Evolutionary conservation across 2,888 invertebrate genomes (phyloP).

Genomic region (Eupithecia tripunctaria): DNA sequence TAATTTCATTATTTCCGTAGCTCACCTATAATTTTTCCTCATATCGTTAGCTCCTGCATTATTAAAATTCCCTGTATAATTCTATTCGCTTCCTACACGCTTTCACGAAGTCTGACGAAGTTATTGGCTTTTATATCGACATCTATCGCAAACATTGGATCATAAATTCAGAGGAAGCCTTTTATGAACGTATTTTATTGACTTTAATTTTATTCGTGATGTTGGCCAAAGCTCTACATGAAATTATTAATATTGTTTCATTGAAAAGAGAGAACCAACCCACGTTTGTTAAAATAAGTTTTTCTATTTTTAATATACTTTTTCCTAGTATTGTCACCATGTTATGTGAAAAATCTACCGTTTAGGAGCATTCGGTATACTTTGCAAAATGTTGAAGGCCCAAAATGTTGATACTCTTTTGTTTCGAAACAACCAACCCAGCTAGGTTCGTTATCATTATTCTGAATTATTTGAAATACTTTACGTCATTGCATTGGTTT

Average conservation of each 20-base stretch:
- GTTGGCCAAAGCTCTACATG: background rate
- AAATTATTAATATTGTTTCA: background rate
- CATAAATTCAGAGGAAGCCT: constrained; percentile 21
- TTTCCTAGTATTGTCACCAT: no score
- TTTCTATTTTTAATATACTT: no score
- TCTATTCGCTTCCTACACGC: constrained; percentile 32
- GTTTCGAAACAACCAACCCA: no score
- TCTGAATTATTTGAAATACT: background rate
- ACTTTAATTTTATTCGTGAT: background rate
- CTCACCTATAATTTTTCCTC: constrained; percentile 18
- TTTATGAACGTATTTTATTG: constrained; percentile 11
- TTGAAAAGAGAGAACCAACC: background rate
- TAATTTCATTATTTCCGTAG: background rate
- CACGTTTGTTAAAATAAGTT: no score
- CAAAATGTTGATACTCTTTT: no score
- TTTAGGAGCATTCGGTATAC: no score
- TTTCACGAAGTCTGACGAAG: constrained; percentile 28
- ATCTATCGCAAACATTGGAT: constrained; percentile 28
- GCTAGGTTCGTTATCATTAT: no score
- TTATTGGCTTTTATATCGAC: constrained; percentile 34
- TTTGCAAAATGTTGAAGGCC: no score
- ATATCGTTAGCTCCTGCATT: constrained; percentile 25
- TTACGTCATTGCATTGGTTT: no score
- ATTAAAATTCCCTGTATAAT: constrained; percentile 30
- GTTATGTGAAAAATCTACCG: no score